These are phyloP conservation scores for Picus viridis DNA, from an alignment of 2,797 vertebrate species.

Conservation along the genomic window DNA sequence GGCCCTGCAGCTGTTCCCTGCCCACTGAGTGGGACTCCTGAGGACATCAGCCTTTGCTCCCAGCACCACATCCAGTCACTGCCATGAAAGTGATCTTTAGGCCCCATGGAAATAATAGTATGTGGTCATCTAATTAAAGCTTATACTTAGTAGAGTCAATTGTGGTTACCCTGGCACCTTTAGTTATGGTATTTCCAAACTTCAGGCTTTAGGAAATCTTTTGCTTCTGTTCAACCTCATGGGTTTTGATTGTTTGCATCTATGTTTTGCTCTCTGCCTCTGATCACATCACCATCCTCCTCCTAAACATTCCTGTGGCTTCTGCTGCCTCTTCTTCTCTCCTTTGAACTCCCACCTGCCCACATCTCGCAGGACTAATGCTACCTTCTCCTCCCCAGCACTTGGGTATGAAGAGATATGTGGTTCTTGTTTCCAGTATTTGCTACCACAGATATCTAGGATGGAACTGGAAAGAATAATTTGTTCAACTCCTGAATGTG, in stretches of 20 bases:
- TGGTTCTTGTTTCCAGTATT: not conserved
- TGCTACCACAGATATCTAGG: conserved; percentile 1
- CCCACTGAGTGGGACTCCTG: fast-evolving
- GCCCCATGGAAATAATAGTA: not conserved
- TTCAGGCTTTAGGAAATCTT: not conserved
- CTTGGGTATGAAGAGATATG: not conserved
- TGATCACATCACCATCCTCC: not conserved
- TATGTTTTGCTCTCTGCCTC: not conserved
- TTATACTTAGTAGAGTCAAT: not conserved
- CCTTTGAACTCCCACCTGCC: not conserved
- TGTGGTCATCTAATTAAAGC: conserved; percentile 49
- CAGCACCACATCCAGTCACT: not conserved
- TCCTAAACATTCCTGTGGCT: not conserved
- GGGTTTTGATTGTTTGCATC: not conserved
- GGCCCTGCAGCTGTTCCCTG: not conserved
- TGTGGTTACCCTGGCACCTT: conserved; percentile 6
- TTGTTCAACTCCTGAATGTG: not conserved
- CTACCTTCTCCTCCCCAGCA: not conserved
- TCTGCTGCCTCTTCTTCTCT: not conserved
- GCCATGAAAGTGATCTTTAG: not conserved
- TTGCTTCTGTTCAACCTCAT: not conserved
- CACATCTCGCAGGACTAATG: not conserved
- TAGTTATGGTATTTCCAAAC: conserved; percentile 15
- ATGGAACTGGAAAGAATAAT: not conserved
- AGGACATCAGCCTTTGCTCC: not conserved